Percentiles rank a stretch among this genome's conserved stretches.
Evolutionary conservation across 2,113 vertebrate species (phyloP).

Genomic region (Elephantulus edwardii): DNA sequence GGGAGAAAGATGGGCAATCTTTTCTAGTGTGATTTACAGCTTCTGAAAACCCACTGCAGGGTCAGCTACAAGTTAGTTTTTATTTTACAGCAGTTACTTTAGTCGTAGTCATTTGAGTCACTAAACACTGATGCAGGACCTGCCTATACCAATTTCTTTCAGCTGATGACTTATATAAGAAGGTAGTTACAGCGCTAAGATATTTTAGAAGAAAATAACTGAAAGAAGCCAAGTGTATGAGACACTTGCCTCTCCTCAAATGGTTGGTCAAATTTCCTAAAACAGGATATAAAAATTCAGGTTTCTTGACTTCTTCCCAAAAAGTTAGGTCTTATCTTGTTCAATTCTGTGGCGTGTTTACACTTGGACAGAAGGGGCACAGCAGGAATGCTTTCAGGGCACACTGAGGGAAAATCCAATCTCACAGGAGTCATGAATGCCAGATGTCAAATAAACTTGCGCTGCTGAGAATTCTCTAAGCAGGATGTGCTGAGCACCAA

Average conservation of each 20-base stretch:
- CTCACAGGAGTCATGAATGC: constrained; percentile 49
- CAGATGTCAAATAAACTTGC: constrained; percentile 58
- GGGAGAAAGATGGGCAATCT: no score
- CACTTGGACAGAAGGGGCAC: constrained; percentile 58
- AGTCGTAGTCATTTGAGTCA: no score
- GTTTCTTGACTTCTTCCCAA: constrained; percentile 40
- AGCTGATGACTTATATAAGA: not conserved
- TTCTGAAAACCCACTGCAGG: no score
- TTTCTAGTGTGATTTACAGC: no score
- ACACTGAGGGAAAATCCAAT: constrained; percentile 45
- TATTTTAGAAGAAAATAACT: not conserved
- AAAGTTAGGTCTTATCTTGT: constrained; percentile 48
- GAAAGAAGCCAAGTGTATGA: not conserved
- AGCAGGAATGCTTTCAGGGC: constrained; percentile 63
- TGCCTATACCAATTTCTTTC: constrained; percentile 24
- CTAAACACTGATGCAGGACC: no score
- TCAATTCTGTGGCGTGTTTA: constrained; percentile 61
- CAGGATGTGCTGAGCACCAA: not conserved
- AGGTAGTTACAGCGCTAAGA: not conserved
- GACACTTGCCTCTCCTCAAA: not conserved
- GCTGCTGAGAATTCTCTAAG: constrained; percentile 11
- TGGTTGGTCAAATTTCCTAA: not conserved
- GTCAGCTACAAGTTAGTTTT: no score
- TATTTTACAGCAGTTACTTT: no score
- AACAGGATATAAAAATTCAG: not conserved